Conservation (phyloP, 2,888 invertebrate species). For the Plebejus melissa region DNA sequence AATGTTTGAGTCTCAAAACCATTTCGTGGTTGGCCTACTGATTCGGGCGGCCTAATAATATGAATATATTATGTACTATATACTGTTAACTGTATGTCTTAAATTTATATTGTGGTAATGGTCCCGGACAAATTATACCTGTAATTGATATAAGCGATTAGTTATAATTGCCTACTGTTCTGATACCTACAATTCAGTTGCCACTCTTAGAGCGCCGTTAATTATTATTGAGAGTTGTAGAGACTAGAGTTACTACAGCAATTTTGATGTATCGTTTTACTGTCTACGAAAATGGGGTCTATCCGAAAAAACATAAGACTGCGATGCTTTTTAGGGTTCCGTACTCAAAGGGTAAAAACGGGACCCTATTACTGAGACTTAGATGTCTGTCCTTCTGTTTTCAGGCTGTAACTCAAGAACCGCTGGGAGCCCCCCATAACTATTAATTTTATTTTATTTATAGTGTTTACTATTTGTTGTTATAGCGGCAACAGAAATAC, state of each 20-base stretch:
- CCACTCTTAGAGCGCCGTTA: neutral
- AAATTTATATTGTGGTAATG: conserved; percentile 33
- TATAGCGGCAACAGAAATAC: too few relatives aligned
- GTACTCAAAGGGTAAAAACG: too few relatives aligned
- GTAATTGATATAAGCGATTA: conserved; percentile 1
- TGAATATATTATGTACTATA: neutral
- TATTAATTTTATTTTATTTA: too few relatives aligned
- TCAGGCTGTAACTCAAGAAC: too few relatives aligned
- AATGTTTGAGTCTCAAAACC: too few relatives aligned
- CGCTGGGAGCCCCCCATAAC: too few relatives aligned
- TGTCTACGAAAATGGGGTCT: neutral
- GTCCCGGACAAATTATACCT: neutral
- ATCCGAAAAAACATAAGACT: too few relatives aligned
- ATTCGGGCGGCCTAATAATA: neutral
- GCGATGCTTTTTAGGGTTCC: too few relatives aligned
- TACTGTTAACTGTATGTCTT: neutral
- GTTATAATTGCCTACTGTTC: neutral
- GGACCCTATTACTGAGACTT: too few relatives aligned
- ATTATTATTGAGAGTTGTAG: neutral
- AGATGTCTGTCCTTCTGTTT: too few relatives aligned
- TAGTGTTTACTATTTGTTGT: too few relatives aligned
- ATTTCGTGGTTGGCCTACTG: too few relatives aligned
- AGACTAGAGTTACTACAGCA: neutral
- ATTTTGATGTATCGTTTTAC: neutral
- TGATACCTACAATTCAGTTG: neutral